phyloP scores from a whole-genome alignment of 2,888 invertebrate species.

The Ephialtes manifestator region DNA sequence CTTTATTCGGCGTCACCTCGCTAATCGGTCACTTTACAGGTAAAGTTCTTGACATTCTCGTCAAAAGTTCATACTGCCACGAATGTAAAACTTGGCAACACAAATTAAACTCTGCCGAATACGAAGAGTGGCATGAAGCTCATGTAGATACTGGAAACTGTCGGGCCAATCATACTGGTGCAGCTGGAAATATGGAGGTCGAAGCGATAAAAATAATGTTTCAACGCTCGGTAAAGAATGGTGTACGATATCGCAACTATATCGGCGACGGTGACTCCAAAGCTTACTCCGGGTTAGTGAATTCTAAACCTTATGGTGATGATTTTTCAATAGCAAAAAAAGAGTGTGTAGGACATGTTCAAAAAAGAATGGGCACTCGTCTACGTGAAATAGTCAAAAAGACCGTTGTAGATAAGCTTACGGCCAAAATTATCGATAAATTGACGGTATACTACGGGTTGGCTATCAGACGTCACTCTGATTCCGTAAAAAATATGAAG shows the following conservation, averaged over 20 bases:
- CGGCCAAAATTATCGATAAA: too few species aligned
- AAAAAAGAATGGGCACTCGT: too few species aligned
- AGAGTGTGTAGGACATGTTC: neutral
- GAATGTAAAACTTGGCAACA: slow-evolving; percentile 61
- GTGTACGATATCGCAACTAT: neutral
- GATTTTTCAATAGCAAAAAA: slow-evolving; percentile 15
- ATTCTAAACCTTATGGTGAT: slow-evolving; percentile 29
- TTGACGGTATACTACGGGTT: too few species aligned
- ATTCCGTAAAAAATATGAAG: too few species aligned
- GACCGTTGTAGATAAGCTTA: too few species aligned
- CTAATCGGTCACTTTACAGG: too few species aligned
- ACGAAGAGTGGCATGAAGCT: slow-evolving; percentile 69
- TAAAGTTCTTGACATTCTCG: neutral
- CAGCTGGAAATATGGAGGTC: too few species aligned
- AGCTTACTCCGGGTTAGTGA: slow-evolving; percentile 17
- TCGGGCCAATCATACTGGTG: neutral
- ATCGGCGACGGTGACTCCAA: slow-evolving; percentile 14
- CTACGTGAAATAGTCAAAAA: too few species aligned
- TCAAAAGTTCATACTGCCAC: slow-evolving; percentile 62
- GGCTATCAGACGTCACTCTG: too few species aligned
- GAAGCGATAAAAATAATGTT: neutral
- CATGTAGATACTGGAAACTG: slow-evolving; percentile 62
- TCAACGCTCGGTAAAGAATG: slow-evolving; percentile 20
- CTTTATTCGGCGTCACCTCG: too few species aligned
- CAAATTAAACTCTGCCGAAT: slow-evolving; percentile 66